Evolutionary conservation across 2,797 vertebrate species (phyloP).

Genomic region (Cygnus olor): DNA sequence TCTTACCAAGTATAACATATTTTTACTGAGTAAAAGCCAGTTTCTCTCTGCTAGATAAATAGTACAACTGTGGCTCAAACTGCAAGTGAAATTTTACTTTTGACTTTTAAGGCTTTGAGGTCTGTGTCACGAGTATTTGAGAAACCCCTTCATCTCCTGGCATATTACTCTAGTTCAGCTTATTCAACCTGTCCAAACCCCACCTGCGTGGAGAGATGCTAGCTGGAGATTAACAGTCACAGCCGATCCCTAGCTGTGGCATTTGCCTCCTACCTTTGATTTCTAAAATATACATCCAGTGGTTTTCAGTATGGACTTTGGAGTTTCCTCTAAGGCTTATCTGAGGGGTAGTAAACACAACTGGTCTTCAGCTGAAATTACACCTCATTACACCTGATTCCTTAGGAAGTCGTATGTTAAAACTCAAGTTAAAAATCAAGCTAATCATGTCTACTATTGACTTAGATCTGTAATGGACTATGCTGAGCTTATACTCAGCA

Average conservation of each 20-base stretch:
- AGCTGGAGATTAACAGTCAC: background rate
- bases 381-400: background rate
- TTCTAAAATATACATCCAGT: background rate
- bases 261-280: background rate
- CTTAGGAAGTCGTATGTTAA: background rate
- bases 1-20: background rate
- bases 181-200: background rate
- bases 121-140: background rate
- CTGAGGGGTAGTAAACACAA: background rate
- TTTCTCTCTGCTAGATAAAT: background rate
- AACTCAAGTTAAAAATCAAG: background rate
- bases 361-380: background rate
- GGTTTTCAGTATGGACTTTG: background rate
- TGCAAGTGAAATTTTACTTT: background rate
- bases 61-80: background rate
- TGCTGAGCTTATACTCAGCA: background rate
- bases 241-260: accelerated
- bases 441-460: background rate
- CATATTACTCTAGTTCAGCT: background rate
- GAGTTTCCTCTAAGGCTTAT: background rate
- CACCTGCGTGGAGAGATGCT: background rate
- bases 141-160: background rate
- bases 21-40: background rate
- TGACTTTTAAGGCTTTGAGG: background rate
- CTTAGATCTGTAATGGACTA: background rate